These are phyloP conservation scores for Episyrphus balteatus DNA, from an alignment of 1,140 invertebrate species.

Conservation along the genomic window DNA sequence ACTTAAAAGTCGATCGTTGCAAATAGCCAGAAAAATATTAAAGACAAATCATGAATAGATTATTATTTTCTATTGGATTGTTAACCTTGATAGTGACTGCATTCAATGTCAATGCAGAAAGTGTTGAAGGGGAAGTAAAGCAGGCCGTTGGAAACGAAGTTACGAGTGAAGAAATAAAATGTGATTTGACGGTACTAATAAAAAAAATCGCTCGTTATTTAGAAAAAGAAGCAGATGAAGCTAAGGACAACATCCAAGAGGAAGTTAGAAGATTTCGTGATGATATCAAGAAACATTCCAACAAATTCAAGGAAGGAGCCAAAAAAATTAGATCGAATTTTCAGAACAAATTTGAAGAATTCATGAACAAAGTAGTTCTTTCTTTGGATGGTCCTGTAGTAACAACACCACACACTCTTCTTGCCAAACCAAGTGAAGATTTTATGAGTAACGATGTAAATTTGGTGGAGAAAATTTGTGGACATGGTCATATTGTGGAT, in stretches of 20 bases:
- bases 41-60: too few species aligned
- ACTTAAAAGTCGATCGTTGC: too few species aligned
- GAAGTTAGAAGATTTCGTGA: slow-evolving; percentile 20
- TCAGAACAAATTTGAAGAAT: slow-evolving; percentile 21
- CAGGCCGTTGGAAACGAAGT: too few species aligned
- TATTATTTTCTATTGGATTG: too few species aligned
- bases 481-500: slow-evolving; percentile 29
- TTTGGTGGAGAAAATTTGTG: slow-evolving; percentile 27
- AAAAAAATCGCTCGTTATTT: slow-evolving; percentile 28
- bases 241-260: slow-evolving; percentile 17
- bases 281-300: slow-evolving; percentile 24
- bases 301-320: slow-evolving; percentile 23
- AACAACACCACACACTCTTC: slow-evolving; percentile 14
- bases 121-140: too few species aligned
- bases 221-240: slow-evolving; percentile 26
- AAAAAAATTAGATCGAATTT: slow-evolving; percentile 23
- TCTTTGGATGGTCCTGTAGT: slow-evolving; percentile 14
- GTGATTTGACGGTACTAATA: slow-evolving; percentile 15
- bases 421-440: slow-evolving; percentile 22
- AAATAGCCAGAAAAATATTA: too few species aligned
- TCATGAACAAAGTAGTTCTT: slow-evolving; percentile 26
- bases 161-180: slow-evolving; percentile 8
- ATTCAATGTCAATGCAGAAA: too few species aligned
- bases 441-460: slow-evolving; percentile 29
- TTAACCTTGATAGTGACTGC: too few species aligned